Evolutionary conservation across 2,797 vertebrate species (phyloP), one percentile per base, ranked within the genome.

Genomic region (Megalops cyprinoides): DNA sequence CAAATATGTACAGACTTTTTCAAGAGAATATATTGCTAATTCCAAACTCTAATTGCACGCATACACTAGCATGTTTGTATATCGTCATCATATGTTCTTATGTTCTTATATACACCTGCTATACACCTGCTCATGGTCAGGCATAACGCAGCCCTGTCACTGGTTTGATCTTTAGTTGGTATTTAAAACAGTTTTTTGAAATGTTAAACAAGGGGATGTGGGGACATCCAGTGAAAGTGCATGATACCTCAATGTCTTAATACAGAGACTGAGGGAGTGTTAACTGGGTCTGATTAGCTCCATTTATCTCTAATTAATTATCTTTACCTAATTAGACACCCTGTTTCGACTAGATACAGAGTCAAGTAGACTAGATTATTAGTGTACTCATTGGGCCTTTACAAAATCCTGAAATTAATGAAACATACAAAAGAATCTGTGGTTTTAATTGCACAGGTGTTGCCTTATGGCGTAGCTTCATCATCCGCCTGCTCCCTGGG

Each of bases 291-390:
- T 98, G 97, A 98, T 99, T 98, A 99, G 96, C 95, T 98, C 95
- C 97, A 96, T 98, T 99, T 99, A 99, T 97, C 97, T 97, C 96
- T 98, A 99, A 99, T 99, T 99, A 99, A 99, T 99, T 99, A 99
- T 96, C 96, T 97, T 97, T 98, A 96, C 95, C 96, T 99, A 98
- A 99, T 99, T 98, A 99, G 97, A 97, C 94, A 96, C 96, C 97
- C 96, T 95, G 96, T 97, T 98, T 98, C 96, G 89, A 90, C 94
- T 90, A 96, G 97, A 98, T 97, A 95, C 84, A 96, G 96, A 99
- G 98, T 99, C 97, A 98, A 99, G 98, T 98, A 97, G 97, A 96
- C 96, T 95, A 98, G 96, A 99, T 99, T 99, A 99, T 99, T 98
- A 98, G 97, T 93, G 95, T 93, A 96, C 96, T 98, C 97, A 96